phyloP scores from a whole-genome alignment of 2,113 vertebrate genomes.

The Gopherus evgoodei region DNA sequence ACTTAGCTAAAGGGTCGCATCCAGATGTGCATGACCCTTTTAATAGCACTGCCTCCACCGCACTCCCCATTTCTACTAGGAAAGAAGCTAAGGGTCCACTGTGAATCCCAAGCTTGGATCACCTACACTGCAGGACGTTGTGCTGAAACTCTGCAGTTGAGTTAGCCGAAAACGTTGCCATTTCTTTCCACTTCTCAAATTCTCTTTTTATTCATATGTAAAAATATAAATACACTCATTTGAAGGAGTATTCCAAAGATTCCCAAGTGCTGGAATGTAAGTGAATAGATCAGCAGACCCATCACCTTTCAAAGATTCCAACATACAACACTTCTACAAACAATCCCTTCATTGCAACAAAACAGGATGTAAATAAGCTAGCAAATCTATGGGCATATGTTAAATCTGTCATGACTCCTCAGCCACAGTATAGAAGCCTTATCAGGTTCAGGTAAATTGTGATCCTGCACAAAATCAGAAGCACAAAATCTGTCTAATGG shows the following conservation, averaged over 20 bases:
- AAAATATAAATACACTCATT: neutral
- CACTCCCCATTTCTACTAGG: neutral
- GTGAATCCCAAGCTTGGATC: neutral
- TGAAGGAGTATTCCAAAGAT: neutral
- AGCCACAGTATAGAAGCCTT: neutral
- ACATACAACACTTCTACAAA: neutral
- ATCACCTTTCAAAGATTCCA: neutral
- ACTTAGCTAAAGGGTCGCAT: neutral
- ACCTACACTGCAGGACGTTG: rapidly evolving
- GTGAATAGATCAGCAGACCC: rapidly evolving
- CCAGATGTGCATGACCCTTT: neutral
- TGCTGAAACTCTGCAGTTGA: neutral
- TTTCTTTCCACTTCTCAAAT: neutral
- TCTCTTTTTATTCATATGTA: neutral
- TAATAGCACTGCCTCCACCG: neutral
- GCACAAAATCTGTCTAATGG: neutral
- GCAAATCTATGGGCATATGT: neutral
- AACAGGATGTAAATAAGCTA: neutral
- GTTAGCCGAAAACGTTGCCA: rapidly evolving
- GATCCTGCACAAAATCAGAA: neutral
- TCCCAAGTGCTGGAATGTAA: neutral
- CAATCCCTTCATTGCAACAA: neutral
- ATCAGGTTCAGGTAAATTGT: neutral
- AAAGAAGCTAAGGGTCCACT: neutral
- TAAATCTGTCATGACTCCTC: neutral